Evolutionary conservation across 2,888 invertebrate species (phyloP).

Genomic region (Amphiduros pacificus): DNA sequence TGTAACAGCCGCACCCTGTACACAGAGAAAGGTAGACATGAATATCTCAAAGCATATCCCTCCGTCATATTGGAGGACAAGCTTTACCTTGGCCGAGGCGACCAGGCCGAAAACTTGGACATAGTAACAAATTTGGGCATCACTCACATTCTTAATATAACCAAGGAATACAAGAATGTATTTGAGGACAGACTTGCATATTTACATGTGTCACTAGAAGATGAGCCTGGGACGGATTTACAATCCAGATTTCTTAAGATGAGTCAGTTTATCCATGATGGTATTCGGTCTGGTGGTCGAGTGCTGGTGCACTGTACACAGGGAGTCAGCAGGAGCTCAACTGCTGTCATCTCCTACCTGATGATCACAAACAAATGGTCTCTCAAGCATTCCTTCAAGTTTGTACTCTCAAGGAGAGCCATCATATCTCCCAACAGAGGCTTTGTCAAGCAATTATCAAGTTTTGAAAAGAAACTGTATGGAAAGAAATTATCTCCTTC

Average conservation of each 20-base stretch:
- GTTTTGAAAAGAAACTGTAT: conserved; percentile 40
- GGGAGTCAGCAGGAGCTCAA: conserved; percentile 41
- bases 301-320: conserved; percentile 49
- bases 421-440: conserved; percentile 38
- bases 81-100: conserved; percentile 47
- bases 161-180: conserved; percentile 23
- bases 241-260: conserved; percentile 16
- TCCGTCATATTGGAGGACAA: conserved; percentile 42
- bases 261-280: conserved; percentile 25
- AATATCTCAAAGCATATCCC: conserved; percentile 41
- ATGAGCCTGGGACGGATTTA: conserved; percentile 20
- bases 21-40: conserved; percentile 20
- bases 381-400: conserved; percentile 38
- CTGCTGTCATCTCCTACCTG: conserved; percentile 39
- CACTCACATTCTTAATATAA: conserved; percentile 47
- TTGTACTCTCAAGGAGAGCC: conserved; percentile 36
- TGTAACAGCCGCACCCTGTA: conserved; percentile 25
- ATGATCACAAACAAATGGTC: conserved; percentile 35
- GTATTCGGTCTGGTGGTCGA: conserved; percentile 30
- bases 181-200: conserved; percentile 19
- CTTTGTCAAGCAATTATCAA: conserved; percentile 36
- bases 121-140: conserved; percentile 39
- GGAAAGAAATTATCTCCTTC: conserved; percentile 32
- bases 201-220: conserved; percentile 14
- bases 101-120: conserved; percentile 43